Evolutionary conservation across 1,140 invertebrate species (phyloP).

Genomic region (Melipona quadrifasciata): DNA sequence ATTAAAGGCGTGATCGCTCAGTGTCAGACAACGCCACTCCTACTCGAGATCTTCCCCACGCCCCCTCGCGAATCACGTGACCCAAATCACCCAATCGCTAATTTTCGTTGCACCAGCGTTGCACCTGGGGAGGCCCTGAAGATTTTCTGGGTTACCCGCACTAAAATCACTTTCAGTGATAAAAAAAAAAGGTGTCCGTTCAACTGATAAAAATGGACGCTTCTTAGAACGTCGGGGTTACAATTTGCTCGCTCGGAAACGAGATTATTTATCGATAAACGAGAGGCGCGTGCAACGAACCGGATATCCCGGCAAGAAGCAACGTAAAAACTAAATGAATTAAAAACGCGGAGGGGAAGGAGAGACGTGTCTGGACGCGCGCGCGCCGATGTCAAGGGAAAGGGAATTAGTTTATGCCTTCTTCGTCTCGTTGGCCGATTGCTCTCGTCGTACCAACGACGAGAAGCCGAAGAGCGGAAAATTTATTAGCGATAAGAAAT

Average conservation of each 20-base stretch:
- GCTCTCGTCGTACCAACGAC: background rate
- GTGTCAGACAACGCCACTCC: too few species aligned
- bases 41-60: too few species aligned
- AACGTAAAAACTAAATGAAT: background rate
- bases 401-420: background rate
- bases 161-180: too few species aligned
- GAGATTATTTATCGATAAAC: slow-evolving; percentile 6
- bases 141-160: too few species aligned
- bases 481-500: slow-evolving; percentile 67
- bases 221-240: background rate
- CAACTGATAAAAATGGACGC: background rate
- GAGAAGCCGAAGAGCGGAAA: slow-evolving; percentile 10
- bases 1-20: too few species aligned
- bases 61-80: too few species aligned
- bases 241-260: slow-evolving; percentile 17
- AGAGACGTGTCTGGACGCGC: background rate
- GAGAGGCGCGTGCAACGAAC: background rate
- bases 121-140: too few species aligned
- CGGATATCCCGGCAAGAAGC: background rate
- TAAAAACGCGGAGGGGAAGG: slow-evolving; percentile 11
- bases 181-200: too few species aligned
- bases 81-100: too few species aligned
- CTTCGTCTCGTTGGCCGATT: background rate
- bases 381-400: background rate
- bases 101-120: too few species aligned